Percentiles rank a stretch among this genome's conserved stretches.
These are phyloP conservation scores for Platichthys stellatus DNA, from an alignment of 2,113 vertebrate genomes.

Conservation along the genomic window DNA sequence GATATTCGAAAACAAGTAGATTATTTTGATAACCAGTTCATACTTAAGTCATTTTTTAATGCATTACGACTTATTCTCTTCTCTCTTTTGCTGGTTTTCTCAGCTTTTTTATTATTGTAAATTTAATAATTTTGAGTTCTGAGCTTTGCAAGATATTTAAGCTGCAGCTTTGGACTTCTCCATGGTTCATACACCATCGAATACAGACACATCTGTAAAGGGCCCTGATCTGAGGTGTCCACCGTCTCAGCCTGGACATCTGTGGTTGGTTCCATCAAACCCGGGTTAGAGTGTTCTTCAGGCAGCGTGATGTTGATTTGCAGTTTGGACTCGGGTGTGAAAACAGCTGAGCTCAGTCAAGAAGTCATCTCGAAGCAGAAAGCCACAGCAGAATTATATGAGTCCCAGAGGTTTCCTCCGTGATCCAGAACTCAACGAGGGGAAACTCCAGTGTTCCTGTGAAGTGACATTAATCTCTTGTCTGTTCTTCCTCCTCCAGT, in stretches of 20 bases:
- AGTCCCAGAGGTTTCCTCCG: not conserved
- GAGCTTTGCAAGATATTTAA: no score
- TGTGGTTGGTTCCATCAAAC: not conserved
- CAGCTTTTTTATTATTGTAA: no score
- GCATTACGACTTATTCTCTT: no score
- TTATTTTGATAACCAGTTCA: no score
- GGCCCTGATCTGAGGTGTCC: no score
- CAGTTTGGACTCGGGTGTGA: not conserved
- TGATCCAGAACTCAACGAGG: not conserved
- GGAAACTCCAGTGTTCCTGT: not conserved
- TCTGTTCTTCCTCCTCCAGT: conserved; percentile 19
- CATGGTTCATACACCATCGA: no score
- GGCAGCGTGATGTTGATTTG: not conserved
- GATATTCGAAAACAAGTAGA: no score
- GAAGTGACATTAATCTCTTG: not conserved
- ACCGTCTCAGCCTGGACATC: not conserved
- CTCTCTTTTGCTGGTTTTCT: no score
- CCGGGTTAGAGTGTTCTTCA: not conserved
- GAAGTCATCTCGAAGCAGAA: conserved; percentile 14
- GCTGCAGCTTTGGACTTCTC: no score
- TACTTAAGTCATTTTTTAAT: no score
- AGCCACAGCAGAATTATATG: not conserved
- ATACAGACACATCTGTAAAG: no score
- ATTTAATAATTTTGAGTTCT: no score
- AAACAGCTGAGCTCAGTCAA: conserved; percentile 12